phyloP scores from a whole-genome alignment of 2,113 vertebrate species.

The Neogobius melanostomus region DNA sequence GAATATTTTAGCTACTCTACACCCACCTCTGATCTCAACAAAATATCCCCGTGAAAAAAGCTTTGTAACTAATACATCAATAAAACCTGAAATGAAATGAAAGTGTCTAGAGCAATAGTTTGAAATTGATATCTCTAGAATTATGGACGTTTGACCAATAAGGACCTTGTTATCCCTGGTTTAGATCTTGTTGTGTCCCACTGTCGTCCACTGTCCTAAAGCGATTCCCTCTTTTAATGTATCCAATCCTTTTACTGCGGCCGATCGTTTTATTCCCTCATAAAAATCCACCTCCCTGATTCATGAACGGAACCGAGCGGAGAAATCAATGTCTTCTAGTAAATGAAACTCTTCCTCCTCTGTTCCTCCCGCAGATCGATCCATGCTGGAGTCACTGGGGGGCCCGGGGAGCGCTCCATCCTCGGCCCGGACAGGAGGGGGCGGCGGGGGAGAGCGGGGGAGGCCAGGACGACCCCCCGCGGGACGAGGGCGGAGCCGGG shows the following conservation, averaged over 20 bases:
- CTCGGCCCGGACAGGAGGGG: conserved; percentile 57
- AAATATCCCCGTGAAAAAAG: no score
- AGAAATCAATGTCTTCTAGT: conserved; percentile 51
- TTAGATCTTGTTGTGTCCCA: background rate
- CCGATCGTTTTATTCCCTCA: background rate
- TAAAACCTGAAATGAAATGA: no score
- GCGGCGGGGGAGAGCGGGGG: conserved; percentile 38
- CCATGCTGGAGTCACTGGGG: conserved; percentile 65
- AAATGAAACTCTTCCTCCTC: conserved; percentile 37
- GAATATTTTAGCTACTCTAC: no score
- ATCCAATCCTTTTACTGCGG: background rate
- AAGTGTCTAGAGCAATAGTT: no score
- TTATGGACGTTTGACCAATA: background rate
- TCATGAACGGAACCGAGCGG: background rate
- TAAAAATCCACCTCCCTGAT: background rate
- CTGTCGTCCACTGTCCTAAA: background rate
- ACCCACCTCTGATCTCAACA: no score
- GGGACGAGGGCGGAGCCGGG: conserved; percentile 34
- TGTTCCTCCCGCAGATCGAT: conserved; percentile 70
- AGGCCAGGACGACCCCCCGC: conserved; percentile 49
- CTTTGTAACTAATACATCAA: no score
- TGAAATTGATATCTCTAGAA: no score
- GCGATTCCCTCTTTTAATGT: background rate
- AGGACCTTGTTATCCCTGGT: background rate
- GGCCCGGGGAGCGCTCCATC: conserved; percentile 60